Percentiles rank a stretch among this genome's conserved stretches.
These are phyloP conservation scores for Physella acuta DNA, from an alignment of 1,140 invertebrate species.

Conservation along the genomic window DNA sequence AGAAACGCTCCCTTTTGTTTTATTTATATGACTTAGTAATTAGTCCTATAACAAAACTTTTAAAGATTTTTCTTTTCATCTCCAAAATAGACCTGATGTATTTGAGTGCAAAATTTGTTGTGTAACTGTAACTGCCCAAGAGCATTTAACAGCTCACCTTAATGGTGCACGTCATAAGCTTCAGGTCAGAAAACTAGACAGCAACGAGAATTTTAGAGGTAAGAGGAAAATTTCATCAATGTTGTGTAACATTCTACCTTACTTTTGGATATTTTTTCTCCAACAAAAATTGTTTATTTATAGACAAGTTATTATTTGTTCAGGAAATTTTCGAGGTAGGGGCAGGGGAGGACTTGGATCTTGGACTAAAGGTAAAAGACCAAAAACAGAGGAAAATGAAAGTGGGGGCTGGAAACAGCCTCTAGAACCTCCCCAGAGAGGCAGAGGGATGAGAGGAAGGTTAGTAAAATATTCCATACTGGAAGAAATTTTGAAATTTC, in stretches of 20 bases:
- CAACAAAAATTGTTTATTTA: neutral
- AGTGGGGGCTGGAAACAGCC: neutral
- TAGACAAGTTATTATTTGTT: neutral
- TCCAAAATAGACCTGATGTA: constrained; percentile 7
- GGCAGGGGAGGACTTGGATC: neutral
- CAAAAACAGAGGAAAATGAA: neutral
- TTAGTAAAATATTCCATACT: neutral
- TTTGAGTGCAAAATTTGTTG: constrained; percentile 28
- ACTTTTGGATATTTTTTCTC: neutral
- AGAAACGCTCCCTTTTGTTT: neutral
- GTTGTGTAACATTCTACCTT: neutral
- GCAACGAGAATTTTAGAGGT: constrained; percentile 13
- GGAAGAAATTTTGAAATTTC: neutral
- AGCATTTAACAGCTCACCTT: constrained; percentile 21
- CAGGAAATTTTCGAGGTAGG: neutral
- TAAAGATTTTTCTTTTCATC: neutral
- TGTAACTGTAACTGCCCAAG: constrained; percentile 19
- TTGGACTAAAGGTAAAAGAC: neutral
- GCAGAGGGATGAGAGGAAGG: neutral
- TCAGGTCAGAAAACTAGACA: constrained; percentile 18
- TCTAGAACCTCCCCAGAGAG: neutral
- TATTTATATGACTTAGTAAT: neutral
- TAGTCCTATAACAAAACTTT: neutral
- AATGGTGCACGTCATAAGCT: constrained; percentile 17
- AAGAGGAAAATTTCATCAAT: neutral